A percentile compares a stretch with the other conserved stretches of the same genome.
phyloP scores from a whole-genome alignment of 2,113 vertebrate species.

The Burhinus bistriatus region DNA sequence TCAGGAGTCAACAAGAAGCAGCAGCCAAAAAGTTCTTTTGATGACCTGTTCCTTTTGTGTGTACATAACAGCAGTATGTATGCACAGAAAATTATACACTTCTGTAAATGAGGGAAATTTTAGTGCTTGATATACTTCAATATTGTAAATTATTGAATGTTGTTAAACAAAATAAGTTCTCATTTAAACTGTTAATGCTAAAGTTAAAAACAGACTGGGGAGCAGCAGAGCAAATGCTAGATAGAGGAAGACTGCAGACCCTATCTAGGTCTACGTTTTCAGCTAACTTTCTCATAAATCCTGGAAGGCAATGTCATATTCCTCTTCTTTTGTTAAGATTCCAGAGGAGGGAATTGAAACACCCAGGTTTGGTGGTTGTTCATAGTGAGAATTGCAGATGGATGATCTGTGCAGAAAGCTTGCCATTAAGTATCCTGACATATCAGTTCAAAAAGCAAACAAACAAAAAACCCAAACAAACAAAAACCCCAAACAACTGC shows the following conservation, averaged over 20 bases:
- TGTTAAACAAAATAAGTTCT: conserved; percentile 42
- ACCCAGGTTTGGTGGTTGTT: neutral
- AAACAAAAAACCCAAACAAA: neutral
- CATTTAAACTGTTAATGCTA: conserved; percentile 38
- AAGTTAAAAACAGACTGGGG: conserved; percentile 29
- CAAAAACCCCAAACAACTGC: neutral
- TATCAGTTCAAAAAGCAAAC: neutral
- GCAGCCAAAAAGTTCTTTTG: conserved; percentile 99
- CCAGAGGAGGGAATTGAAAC: neutral
- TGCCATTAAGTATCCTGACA: neutral
- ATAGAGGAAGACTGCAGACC: neutral
- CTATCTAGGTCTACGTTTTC: neutral
- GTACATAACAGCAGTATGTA: conserved; percentile 51
- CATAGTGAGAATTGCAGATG: neutral
- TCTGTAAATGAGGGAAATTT: conserved; percentile 76
- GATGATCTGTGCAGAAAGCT: neutral
- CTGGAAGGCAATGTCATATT: neutral
- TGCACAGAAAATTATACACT: conserved; percentile 46
- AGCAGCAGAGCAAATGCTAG: neutral
- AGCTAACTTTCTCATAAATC: neutral
- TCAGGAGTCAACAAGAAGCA: conserved; percentile 97
- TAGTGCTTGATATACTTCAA: conserved; percentile 67
- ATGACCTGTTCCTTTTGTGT: conserved; percentile 66
- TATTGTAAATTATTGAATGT: conserved; percentile 77
- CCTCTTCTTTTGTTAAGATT: neutral